Evolutionary conservation across 2,888 invertebrate species (phyloP).

Genomic region (Teleogryllus oceanicus): DNA sequence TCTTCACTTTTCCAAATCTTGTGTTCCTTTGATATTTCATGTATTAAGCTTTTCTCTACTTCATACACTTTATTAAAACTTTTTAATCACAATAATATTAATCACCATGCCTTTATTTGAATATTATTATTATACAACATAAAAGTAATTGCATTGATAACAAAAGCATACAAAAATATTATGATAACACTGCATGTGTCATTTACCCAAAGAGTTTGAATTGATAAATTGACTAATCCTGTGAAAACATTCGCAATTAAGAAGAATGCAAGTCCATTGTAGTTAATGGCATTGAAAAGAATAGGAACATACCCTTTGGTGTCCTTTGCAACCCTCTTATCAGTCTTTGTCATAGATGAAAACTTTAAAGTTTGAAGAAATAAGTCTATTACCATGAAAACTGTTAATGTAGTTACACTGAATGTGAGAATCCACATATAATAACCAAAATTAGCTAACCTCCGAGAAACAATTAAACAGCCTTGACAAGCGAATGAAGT

Average conservation of each 20-base stretch:
- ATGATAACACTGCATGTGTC: slow-evolving; percentile 49
- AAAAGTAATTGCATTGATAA: slow-evolving; percentile 46
- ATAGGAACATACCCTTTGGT: slow-evolving; percentile 48
- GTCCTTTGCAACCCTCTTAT: slow-evolving; percentile 29
- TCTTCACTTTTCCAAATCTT: too few species aligned
- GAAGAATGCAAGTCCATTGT: slow-evolving; percentile 81
- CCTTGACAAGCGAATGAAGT: slow-evolving; percentile 33
- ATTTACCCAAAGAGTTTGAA: slow-evolving; percentile 59
- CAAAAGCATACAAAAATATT: slow-evolving; percentile 53
- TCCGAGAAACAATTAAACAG: slow-evolving; percentile 65
- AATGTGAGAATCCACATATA: slow-evolving; percentile 70
- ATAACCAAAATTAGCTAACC: slow-evolving; percentile 80
- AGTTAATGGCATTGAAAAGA: slow-evolving; percentile 69
- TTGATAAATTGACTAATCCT: slow-evolving; percentile 71
- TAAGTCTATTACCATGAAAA: slow-evolving; percentile 57
- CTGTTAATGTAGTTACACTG: slow-evolving; percentile 54
- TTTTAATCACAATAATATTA: neutral
- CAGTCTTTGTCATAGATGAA: slow-evolving; percentile 43
- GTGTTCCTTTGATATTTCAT: too few species aligned
- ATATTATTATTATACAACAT: slow-evolving; percentile 50
- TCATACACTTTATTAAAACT: too few species aligned
- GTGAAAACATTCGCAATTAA: slow-evolving; percentile 79
- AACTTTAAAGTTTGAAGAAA: neutral
- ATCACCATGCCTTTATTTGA: slow-evolving; percentile 51
- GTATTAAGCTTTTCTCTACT: too few species aligned